Evolutionary conservation across 2,113 vertebrate genomes (phyloP).

Genomic region (Tetrax tetrax): DNA sequence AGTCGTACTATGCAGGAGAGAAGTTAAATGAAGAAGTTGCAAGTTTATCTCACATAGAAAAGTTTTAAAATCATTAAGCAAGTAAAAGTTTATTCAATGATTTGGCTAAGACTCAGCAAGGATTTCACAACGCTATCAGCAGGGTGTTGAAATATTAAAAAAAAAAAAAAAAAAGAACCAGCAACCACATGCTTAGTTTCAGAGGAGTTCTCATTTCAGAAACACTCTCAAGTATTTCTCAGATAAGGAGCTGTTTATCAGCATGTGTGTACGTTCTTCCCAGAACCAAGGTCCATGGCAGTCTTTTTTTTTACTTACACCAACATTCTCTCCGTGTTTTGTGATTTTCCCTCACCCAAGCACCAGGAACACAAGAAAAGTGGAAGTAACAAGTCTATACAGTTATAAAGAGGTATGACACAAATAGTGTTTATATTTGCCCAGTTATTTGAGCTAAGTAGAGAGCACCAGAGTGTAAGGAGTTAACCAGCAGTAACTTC

Average conservation of each 20-base stretch:
- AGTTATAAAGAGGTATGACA: not conserved
- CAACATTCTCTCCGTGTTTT: not conserved
- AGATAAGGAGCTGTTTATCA: slow-evolving; percentile 45
- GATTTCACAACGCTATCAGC: slow-evolving; percentile 45
- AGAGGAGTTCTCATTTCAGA: not conserved
- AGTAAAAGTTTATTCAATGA: slow-evolving; percentile 31
- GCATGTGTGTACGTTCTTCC: not conserved
- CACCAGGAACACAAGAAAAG: not conserved
- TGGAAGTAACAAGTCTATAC: not conserved
- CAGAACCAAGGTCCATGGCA: not conserved
- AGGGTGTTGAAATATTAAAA: slow-evolving; percentile 41
- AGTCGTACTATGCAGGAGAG: not conserved
- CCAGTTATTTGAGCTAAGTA: not conserved
- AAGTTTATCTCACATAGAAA: not conserved
- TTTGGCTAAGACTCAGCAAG: slow-evolving; percentile 31
- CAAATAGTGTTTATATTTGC: not conserved
- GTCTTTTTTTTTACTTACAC: not conserved
- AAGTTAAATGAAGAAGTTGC: not conserved
- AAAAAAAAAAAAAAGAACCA: not conserved
- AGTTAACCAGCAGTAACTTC: not conserved
- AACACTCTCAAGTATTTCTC: not conserved
- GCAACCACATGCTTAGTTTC: slow-evolving; percentile 4
- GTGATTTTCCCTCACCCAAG: not conserved
- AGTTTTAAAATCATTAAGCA: slow-evolving; percentile 47
- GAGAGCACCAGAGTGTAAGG: not conserved